These are phyloP conservation scores for Hystrix brachyura DNA, from an alignment of 2,113 vertebrate species.

Conservation along the genomic window DNA sequence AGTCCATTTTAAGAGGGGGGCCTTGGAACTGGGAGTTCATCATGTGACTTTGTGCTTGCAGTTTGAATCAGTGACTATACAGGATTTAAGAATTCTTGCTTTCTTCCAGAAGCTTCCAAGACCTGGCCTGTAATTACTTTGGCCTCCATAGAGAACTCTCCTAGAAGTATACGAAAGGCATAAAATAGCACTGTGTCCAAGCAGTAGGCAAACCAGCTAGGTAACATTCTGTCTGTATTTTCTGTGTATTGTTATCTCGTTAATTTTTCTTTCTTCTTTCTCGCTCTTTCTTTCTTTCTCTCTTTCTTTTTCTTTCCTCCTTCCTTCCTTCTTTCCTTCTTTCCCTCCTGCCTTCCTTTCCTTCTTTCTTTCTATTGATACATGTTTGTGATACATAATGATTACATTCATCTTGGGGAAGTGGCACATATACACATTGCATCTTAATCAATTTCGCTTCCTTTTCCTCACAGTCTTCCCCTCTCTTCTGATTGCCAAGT, in stretches of 20 bases:
- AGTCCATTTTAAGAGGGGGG: background rate
- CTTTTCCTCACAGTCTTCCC: background rate
- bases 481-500: background rate
- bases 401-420: background rate
- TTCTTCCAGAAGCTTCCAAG: background rate
- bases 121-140: background rate
- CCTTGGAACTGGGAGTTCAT: background rate
- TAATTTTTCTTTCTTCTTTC: too few species aligned
- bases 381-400: background rate
- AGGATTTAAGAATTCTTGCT: background rate
- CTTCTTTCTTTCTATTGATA: background rate
- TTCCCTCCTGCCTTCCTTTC: background rate
- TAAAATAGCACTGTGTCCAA: background rate
- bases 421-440: background rate
- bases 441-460: background rate
- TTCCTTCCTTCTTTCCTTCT: background rate
- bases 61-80: background rate
- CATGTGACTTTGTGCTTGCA: background rate
- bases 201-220: background rate
- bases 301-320: too few species aligned
- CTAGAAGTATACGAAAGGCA: background rate
- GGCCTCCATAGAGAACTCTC: background rate
- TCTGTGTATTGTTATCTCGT: background rate
- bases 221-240: background rate
- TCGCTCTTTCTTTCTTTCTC: too few species aligned